These are phyloP conservation scores for Pseudomyrmex pallidus DNA, from an alignment of 1,140 invertebrate genomes.

Conservation along the genomic window DNA sequence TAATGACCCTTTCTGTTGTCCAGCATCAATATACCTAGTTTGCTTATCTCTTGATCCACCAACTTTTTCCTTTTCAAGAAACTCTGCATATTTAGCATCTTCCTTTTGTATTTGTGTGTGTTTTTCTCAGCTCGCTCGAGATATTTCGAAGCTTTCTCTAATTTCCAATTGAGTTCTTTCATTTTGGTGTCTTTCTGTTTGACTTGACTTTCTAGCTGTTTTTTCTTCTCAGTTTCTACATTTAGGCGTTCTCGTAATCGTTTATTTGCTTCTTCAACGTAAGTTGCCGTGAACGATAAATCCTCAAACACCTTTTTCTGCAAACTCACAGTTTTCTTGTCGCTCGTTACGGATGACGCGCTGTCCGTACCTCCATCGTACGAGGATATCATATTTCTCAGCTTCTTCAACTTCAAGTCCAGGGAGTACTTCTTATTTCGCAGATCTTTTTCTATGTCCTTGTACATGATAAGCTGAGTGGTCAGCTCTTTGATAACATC, in stretches of 20 bases:
- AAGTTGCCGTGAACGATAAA: slow-evolving; percentile 73
- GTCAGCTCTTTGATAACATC: slow-evolving; percentile 76
- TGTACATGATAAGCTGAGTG: slow-evolving; percentile 75
- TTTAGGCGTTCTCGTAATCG: slow-evolving; percentile 77
- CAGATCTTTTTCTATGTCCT: slow-evolving; percentile 72
- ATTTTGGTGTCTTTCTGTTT: slow-evolving; percentile 79
- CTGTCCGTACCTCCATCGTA: slow-evolving; percentile 52
- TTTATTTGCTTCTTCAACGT: slow-evolving; percentile 78
- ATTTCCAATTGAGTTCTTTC: slow-evolving; percentile 83
- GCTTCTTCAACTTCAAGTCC: slow-evolving; percentile 66
- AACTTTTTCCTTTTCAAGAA: slow-evolving; percentile 76
- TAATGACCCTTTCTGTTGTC: slow-evolving; percentile 69
- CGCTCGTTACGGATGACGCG: not conserved
- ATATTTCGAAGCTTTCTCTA: slow-evolving; percentile 81
- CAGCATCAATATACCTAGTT: slow-evolving; percentile 73
- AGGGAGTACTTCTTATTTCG: slow-evolving; percentile 54
- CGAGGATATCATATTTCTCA: slow-evolving; percentile 65
- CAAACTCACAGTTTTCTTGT: slow-evolving; percentile 48
- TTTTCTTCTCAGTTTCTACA: slow-evolving; percentile 74
- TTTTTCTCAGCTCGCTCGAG: slow-evolving; percentile 82
- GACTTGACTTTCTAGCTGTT: slow-evolving; percentile 77
- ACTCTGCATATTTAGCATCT: slow-evolving; percentile 79
- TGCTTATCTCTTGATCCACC: slow-evolving; percentile 74
- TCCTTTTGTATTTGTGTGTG: slow-evolving; percentile 78
- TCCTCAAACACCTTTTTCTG: slow-evolving; percentile 72